Conservation (phyloP, 1,140 invertebrate species). For the Aporrectodea caliginosa region DNA sequence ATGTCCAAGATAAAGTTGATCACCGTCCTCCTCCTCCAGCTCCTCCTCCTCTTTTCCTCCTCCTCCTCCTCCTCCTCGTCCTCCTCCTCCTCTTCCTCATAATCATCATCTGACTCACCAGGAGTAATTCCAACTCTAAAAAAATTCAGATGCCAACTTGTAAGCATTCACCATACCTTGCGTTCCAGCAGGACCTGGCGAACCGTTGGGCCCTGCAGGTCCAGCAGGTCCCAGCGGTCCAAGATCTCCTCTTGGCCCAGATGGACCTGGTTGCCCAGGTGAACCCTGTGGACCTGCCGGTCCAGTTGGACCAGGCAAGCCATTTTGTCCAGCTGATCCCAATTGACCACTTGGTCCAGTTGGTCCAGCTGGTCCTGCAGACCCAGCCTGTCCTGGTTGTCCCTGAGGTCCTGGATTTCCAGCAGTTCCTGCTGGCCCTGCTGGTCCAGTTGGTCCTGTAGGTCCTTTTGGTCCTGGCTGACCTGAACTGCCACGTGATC, state of each 20-base stretch:
- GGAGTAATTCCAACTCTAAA: too few species aligned
- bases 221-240: neutral
- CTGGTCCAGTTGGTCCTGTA: slow-evolving; percentile 62
- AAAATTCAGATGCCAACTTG: too few species aligned
- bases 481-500: neutral
- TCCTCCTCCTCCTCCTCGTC: too few species aligned
- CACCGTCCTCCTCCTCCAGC: too few species aligned
- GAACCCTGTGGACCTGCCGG: slow-evolving; percentile 6
- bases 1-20: too few species aligned
- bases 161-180: too few species aligned
- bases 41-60: too few species aligned
- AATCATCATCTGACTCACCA: too few species aligned
- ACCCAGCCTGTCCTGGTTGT: slow-evolving; percentile 12
- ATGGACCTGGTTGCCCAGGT: slow-evolving; percentile 8
- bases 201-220: neutral
- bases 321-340: slow-evolving; percentile 14
- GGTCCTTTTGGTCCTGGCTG: neutral
- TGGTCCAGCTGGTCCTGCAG: neutral
- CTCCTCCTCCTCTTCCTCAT: too few species aligned
- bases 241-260: slow-evolving; percentile 1
- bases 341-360: slow-evolving; percentile 2
- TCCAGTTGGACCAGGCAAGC: slow-evolving; percentile 7
- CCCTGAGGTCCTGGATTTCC: slow-evolving; percentile 21
- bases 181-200: neutral
- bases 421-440: neutral